Percentiles rank a stretch among this genome's conserved stretches.
These are phyloP conservation scores for Neostethus bicornis DNA, from an alignment of 2,797 vertebrate genomes.

Conservation along the genomic window DNA sequence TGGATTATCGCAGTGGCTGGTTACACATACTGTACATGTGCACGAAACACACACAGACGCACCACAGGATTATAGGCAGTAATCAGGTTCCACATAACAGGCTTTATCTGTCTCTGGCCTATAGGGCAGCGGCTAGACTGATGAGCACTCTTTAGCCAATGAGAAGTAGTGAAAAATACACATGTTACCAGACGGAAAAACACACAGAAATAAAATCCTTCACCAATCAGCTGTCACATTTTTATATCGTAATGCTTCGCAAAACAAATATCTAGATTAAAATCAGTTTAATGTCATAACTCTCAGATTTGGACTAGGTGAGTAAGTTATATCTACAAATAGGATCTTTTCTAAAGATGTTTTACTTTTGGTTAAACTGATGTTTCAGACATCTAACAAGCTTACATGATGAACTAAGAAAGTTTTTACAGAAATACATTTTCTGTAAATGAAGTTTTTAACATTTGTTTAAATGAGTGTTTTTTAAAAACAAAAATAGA, in stretches of 20 bases:
- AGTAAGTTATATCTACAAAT: too few relatives aligned
- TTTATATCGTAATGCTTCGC: background rate
- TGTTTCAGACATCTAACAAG: too few relatives aligned
- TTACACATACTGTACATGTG: conserved; percentile 41
- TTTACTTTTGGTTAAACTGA: too few relatives aligned
- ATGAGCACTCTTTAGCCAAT: conserved; percentile 48
- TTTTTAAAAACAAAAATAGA: too few relatives aligned
- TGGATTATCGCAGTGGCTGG: conserved; percentile 66
- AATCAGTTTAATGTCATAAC: background rate
- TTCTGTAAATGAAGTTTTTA: too few relatives aligned
- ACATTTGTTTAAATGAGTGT: too few relatives aligned
- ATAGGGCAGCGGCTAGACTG: conserved; percentile 54
- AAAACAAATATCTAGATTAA: too few relatives aligned
- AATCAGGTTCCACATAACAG: conserved; percentile 80
- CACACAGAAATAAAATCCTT: conserved; percentile 4
- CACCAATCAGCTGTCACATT: conserved; percentile 10
- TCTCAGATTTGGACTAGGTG: too few relatives aligned
- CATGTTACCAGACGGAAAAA: conserved; percentile 3
- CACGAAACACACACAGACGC: conserved; percentile 32
- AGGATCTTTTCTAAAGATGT: too few relatives aligned
- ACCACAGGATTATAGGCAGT: conserved; percentile 74
- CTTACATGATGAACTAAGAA: too few relatives aligned
- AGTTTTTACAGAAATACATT: too few relatives aligned
- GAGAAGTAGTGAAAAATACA: conserved; percentile 33
- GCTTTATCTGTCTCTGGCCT: conserved; percentile 70